Conservation (phyloP, 2,797 vertebrate genomes). For the Amblyraja radiata region DNA sequence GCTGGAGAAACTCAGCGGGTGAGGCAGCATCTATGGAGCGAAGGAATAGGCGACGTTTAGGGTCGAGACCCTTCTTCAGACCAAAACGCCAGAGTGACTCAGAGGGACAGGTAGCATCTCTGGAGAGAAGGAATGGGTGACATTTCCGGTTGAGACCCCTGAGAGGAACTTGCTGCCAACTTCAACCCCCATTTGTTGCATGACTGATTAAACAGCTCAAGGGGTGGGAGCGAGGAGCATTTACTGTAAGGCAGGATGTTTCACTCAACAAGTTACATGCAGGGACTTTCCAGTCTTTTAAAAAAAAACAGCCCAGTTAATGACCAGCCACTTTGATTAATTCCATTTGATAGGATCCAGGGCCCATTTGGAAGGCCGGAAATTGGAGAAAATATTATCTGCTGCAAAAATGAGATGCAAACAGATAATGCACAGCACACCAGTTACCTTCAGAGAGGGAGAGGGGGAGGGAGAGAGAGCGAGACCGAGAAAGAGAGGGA, state of each 20-base stretch:
- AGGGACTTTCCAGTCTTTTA: conserved; percentile 22
- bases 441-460: not conserved
- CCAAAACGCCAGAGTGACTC: too few relatives aligned
- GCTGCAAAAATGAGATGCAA: not conserved
- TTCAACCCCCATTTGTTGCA: too few relatives aligned
- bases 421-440: not conserved
- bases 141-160: too few relatives aligned
- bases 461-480: rapidly evolving
- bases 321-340: not conserved
- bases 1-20: too few relatives aligned
- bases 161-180: too few relatives aligned
- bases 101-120: too few relatives aligned
- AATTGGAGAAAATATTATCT: not conserved
- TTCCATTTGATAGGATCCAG: not conserved
- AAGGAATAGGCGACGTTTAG: too few relatives aligned
- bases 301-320: not conserved
- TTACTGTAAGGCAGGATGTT: conserved; percentile 24
- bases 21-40: too few relatives aligned
- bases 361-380: not conserved
- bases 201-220: not conserved
- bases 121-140: too few relatives aligned
- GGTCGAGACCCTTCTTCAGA: too few relatives aligned
- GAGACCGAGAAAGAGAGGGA: too few relatives aligned
- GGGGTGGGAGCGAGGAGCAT: not conserved
- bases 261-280: not conserved